These are phyloP conservation scores for Drosophila elegans DNA, from an alignment of 1,140 invertebrate species.

Conservation along the genomic window DNA sequence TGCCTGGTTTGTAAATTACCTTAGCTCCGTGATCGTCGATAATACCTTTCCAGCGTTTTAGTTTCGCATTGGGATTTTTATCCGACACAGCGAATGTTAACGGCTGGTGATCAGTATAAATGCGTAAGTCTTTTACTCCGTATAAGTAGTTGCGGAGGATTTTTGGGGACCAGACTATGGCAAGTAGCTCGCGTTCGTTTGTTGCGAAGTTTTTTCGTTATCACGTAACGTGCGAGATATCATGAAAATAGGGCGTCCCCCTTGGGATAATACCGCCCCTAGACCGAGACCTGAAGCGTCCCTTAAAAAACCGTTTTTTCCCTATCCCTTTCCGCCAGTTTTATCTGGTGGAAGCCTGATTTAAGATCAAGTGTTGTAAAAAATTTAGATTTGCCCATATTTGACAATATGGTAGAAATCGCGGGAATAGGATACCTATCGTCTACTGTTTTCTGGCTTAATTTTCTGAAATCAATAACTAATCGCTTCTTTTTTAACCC, in stretches of 20 bases:
- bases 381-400: conserved; percentile 1
- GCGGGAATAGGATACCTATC: conserved; percentile 4
- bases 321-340: not conserved
- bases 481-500: not conserved
- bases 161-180: not conserved
- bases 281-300: not conserved
- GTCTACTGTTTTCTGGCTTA: not conserved
- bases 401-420: not conserved
- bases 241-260: too few relatives aligned
- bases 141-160: not conserved
- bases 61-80: too few relatives aligned
- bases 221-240: not conserved
- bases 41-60: too few relatives aligned
- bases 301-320: not conserved
- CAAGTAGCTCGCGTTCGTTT: not conserved
- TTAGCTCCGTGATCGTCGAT: too few relatives aligned
- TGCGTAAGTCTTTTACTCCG: not conserved
- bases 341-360: not conserved
- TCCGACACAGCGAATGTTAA: too few relatives aligned
- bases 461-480: conserved; percentile 2
- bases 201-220: too few relatives aligned
- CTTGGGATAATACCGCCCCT: not conserved
- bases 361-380: conserved; percentile 1
- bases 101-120: too few relatives aligned
- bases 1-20: too few relatives aligned